Evolutionary conservation across 1,140 invertebrate genomes (phyloP).

Genomic region (Fopius arisanus): DNA sequence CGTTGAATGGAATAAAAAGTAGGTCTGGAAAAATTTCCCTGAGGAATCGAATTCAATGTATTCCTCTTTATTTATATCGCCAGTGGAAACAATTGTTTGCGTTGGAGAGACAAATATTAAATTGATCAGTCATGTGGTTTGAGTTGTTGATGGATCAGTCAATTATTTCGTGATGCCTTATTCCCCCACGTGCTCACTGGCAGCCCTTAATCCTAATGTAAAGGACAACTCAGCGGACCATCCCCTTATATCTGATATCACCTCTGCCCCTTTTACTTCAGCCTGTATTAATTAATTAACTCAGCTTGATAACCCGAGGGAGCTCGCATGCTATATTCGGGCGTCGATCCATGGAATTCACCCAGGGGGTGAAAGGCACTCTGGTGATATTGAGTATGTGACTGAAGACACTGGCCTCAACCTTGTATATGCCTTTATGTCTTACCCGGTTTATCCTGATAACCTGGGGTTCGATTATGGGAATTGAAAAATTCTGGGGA

Average conservation of each 20-base stretch:
- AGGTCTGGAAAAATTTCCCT: background rate
- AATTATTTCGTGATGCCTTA: no score
- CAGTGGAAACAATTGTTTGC: background rate
- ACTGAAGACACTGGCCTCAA: background rate
- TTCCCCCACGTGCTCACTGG: no score
- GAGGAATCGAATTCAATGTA: background rate
- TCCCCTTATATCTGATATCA: background rate
- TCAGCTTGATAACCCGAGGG: background rate
- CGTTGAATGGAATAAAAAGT: background rate
- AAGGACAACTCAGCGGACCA: background rate
- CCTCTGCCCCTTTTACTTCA: background rate
- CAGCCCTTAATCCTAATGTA: background rate
- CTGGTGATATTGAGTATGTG: background rate
- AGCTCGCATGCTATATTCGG: background rate
- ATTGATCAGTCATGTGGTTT: no score
- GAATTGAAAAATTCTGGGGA: no score
- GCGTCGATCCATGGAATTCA: background rate
- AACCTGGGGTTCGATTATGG: no score
- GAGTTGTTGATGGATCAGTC: no score
- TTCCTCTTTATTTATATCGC: background rate
- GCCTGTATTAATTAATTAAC: background rate
- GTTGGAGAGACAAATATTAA: no score
- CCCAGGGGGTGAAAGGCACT: background rate
- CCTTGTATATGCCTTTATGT: background rate
- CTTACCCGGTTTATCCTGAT: no score